Evolutionary conservation across 2,888 invertebrate species (phyloP), one percentile per base, ranked within the genome.

Genomic region (Agonum fuliginosum): DNA sequence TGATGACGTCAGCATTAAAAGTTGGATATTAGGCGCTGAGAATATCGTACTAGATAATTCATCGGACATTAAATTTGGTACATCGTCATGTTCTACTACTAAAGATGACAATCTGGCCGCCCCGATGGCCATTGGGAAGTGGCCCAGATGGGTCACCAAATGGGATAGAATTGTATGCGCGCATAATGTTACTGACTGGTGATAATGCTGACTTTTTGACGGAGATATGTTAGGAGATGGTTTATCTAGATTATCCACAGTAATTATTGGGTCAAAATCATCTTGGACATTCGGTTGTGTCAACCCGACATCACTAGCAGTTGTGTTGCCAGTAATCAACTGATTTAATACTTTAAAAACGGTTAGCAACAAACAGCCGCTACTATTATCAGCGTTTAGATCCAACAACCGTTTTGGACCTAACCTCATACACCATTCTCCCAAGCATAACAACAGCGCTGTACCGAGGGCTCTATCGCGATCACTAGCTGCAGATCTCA

Each of bases 61-160:
- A 84, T 95, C 95, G 2, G 90, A 87, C 67, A 91, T 90, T 54
- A 94, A 88, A 79, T 92, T 89, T 0, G 94, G 93, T 46, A 94
- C 91, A 87, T 98, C 98, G 86, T 98, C 97, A 82, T 96, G 93
- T 86, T 98, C 98, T 81, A 95, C 95, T 10, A 98, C 97, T 82
- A 95, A 89, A 0, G 97, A 97, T 80, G 96, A 95, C 19, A 97
- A 89, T 79, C 96, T 91, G 58, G 97, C 94, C 0, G 97, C 96
- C 71, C 96, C 95, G 65, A 93, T 92, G 79, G 96, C 95, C 88
- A 96, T 93, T 10, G 98, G 98, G 89, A 98, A 98, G 86, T 98
- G 98, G 0, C 97, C 97, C 81, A 98, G 88, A 88, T 97, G 96
- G 80, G 97, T 94, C 3, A 98, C 93, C 81, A 98, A 89, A 87